Conservation (phyloP, 2,113 vertebrate species). For the Hemiscyllium ocellatum region DNA sequence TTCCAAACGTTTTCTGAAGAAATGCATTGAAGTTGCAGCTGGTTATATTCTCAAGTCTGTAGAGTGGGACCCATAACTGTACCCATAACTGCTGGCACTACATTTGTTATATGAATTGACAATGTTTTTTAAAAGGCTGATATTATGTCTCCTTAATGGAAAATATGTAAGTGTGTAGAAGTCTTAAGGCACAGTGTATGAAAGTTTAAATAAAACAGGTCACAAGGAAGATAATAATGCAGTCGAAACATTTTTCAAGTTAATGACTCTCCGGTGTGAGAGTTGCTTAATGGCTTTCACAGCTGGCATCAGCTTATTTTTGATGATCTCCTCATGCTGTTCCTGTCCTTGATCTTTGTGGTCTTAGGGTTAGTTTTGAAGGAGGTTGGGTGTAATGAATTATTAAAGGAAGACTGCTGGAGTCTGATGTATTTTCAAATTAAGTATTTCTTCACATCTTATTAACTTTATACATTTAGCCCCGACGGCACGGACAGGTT, state of each 20-base stretch:
- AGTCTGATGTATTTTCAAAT: too few relatives aligned
- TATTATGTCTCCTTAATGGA: background rate
- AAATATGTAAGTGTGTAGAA: background rate
- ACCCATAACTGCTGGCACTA: background rate
- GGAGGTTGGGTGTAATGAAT: too few relatives aligned
- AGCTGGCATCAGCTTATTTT: background rate
- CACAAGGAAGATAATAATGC: background rate
- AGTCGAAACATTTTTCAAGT: background rate
- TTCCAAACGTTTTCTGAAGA: background rate
- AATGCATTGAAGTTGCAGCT: background rate
- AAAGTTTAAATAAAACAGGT: background rate
- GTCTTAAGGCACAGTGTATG: background rate
- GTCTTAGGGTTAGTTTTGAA: too few relatives aligned
- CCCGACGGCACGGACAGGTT: too few relatives aligned
- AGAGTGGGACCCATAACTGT: background rate
- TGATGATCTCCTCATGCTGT: background rate
- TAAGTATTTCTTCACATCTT: too few relatives aligned
- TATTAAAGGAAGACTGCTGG: too few relatives aligned
- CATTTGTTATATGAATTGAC: background rate
- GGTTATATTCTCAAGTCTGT: background rate
- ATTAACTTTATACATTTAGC: too few relatives aligned
- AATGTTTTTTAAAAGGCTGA: background rate
- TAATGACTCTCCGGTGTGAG: background rate
- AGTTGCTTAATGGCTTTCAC: background rate
- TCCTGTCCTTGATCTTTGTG: background rate